Base-by-base conservation (phyloP, 2,888 invertebrate species). In the Tethea ocularis region DNA sequence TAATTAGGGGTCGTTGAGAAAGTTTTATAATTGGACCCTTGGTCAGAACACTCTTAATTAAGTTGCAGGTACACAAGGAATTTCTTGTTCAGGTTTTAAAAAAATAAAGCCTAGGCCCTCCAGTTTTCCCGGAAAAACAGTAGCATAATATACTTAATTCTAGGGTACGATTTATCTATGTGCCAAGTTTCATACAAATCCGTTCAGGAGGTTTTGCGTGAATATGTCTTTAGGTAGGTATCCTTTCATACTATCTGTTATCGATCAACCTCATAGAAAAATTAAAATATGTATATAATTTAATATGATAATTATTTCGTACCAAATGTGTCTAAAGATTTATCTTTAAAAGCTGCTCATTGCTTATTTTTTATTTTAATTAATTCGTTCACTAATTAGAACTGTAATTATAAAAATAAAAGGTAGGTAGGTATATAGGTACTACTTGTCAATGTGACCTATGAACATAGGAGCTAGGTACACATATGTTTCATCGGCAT, bases 1-100 rank as follows among this genome's bases (percentile, higher is more conserved):
- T 86, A 86, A 88, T 86, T 84, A 86, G 80, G 73, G 72, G 74
- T 65, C 74, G 77, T 75, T 78, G 68, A 67, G 70, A 79, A 88
- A 85, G 78, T 86, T 84, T 86, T 81, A 82, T 86, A 83, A 86
- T 87, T 83, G 83, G 82, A 75, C 80, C 78, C 82, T 78, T 75
- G 63, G 68, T 67, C 63, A 63, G 69, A 66, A 59, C 63, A 63
- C 61, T 68, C 62, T 55, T 60, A 26, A 41, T 70, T 60, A 62
- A 57, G 69, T 53, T 55, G 51, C n/a, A 26, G 62, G 36, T 36
- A 69, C 60, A 68, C 60, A 6, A 38, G n/a, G 38, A 2, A 3
- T 15, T n/a, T 1, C n/a, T 38, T 38, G 38, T 6, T 7, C n/a
- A 38, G 6, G n/a, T 33, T 33, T 6, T 33, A 13, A 33, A 13